phyloP scores from a whole-genome alignment of 2,888 invertebrate genomes.

The Dynastes grantii region DNA sequence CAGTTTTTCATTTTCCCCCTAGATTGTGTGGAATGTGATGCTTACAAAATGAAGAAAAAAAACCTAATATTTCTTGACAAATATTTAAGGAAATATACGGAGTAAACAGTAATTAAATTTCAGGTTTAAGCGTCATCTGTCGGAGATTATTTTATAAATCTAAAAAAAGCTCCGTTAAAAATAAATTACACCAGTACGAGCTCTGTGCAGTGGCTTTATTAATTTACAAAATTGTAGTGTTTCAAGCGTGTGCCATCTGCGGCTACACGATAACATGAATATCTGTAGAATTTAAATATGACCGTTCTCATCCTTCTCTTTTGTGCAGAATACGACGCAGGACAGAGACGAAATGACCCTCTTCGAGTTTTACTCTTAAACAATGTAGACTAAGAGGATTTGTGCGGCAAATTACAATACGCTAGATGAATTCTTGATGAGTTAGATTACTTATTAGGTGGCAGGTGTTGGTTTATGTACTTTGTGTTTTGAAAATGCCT shows the following conservation, averaged over 20 bases:
- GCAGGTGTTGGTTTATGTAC: conserved; percentile 61
- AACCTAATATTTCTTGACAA: conserved; percentile 19
- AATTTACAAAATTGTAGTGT: conserved; percentile 52
- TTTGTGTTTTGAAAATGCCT: conserved; percentile 44
- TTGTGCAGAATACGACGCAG: conserved; percentile 21
- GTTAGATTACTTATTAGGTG: conserved; percentile 66
- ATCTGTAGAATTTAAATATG: conserved; percentile 51
- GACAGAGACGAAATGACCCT: conserved; percentile 42
- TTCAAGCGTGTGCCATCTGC: conserved; percentile 50
- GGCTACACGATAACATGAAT: conserved; percentile 50
- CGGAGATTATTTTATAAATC: conserved; percentile 50
- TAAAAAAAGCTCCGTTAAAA: conserved; percentile 34
- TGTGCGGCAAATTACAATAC: conserved; percentile 68
- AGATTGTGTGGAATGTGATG: neutral
- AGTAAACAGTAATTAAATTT: conserved; percentile 44
- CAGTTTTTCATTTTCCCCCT: conserved; percentile 7
- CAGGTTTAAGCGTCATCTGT: conserved; percentile 47
- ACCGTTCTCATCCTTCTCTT: conserved; percentile 30
- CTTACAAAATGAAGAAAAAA: conserved; percentile 13
- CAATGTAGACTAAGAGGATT: conserved; percentile 55
- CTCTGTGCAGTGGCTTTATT: conserved; percentile 50
- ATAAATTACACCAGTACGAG: conserved; percentile 36
- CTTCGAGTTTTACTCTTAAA: conserved; percentile 46
- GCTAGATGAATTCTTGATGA: conserved; percentile 67
- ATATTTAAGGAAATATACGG: conserved; percentile 27